Base-by-base conservation (phyloP, 2,888 invertebrate genomes). In the Callosobruchus maculatus region DNA sequence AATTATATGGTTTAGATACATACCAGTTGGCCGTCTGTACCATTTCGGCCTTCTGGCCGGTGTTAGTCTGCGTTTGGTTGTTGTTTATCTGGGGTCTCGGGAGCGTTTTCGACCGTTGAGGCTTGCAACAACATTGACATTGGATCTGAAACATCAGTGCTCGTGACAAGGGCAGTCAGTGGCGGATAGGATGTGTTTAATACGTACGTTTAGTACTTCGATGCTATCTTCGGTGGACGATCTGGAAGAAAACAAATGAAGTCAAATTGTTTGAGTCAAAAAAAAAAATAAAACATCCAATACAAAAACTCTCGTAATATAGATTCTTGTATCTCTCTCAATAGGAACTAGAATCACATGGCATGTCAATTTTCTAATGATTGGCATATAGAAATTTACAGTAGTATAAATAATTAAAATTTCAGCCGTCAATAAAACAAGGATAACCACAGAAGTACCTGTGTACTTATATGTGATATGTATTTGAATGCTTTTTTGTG, bases 161-260 rank as follows among this genome's bases (percentile, higher is more conserved):
- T 68, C 30, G 18, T 69, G 70, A 73, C 76, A 76, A 2, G 74
- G 72, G 49, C 77, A 77, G 21, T 70, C 20, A 18, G 13, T 67
- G 68, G 71, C 72, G 22, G 72, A 74, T 20, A 20, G 71, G 7
- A 75, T 67, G 21, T 76, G 74, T 70, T 74, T 70, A 18, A 74
- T 71, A 70, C 74, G 73, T 67, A 79, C 71, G 20, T 77, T 75
- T 26, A 79, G 31, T 71, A 76, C 77, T 67, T 79, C 79, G 4
- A 78, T 73, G 26, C 79, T 79, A 13, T 76, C 77, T 26, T 76
- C 79, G 0, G 78, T 78, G 49, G 31, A 69, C 26, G 74, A 74
- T 70, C 74, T 74, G 70, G 21, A 72, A 74, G 70, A 5, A 70
- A 21, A 22, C 1, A n/a, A n/a, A n/a, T n/a, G n/a, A n/a, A n/a